A percentile compares a stretch with the other conserved stretches of the same genome.
These are phyloP conservation scores for Drosophila truncata DNA, from an alignment of 1,140 invertebrate species.

Conservation along the genomic window DNA sequence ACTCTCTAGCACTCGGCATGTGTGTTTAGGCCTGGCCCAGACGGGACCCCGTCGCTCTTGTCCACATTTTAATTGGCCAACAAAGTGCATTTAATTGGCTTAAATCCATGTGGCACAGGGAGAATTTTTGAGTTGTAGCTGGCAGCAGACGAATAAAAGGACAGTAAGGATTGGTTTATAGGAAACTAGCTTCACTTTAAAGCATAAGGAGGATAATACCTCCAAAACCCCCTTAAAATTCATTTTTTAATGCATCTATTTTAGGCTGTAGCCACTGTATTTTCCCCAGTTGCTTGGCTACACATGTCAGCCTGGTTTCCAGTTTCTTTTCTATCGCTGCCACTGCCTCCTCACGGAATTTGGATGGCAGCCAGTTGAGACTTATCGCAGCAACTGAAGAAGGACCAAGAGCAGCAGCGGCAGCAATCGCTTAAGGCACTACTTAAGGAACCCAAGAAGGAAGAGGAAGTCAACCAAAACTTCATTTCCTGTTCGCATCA, in stretches of 20 bases:
- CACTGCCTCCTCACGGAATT: slow-evolving; percentile 14
- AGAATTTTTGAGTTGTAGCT: slow-evolving; percentile 18
- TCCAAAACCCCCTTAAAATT: not conserved
- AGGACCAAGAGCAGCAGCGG: slow-evolving; percentile 8
- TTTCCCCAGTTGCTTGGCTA: slow-evolving; percentile 21
- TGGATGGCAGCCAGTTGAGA: slow-evolving; percentile 45
- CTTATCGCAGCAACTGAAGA: slow-evolving; percentile 29
- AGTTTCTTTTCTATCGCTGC: slow-evolving; percentile 23
- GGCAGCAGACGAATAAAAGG: not conserved
- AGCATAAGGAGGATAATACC: not conserved
- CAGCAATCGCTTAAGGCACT: slow-evolving; percentile 40
- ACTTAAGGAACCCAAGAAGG: slow-evolving; percentile 20
- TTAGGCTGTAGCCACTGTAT: not conserved
- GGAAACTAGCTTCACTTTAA: not conserved
- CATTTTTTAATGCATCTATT: not conserved
- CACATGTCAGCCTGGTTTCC: slow-evolving; percentile 43
- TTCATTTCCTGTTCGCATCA: slow-evolving; percentile 52
- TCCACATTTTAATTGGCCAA: slow-evolving; percentile 76
- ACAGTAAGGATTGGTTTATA: not conserved
- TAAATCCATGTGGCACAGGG: slow-evolving; percentile 37
- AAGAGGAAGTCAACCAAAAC: slow-evolving; percentile 41
- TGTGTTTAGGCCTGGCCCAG: slow-evolving; percentile 45
- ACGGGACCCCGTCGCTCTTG: slow-evolving; percentile 6
- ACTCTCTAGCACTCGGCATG: slow-evolving; percentile 64
- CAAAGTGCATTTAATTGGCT: slow-evolving; percentile 78